Evolutionary conservation across 2,888 invertebrate species (phyloP).

Genomic region (Pilophorus perplexus): DNA sequence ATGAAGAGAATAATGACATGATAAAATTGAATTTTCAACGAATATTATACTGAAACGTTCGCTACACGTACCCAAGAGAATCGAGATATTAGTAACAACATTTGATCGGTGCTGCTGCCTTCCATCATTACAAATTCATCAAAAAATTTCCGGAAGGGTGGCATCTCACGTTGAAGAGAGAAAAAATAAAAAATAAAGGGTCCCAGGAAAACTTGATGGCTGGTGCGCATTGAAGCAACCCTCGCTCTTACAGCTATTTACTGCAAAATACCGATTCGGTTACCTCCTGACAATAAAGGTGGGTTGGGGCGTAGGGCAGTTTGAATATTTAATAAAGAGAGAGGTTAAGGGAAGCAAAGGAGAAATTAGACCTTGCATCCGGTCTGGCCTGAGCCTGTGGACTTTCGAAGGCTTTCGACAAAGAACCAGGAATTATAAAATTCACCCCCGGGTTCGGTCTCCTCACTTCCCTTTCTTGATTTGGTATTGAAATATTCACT

Average conservation of each 20-base stretch:
- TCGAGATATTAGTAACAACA: conserved; percentile 32
- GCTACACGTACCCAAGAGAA: too few species aligned
- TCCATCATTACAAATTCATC: conserved; percentile 39
- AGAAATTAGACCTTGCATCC: conserved; percentile 23
- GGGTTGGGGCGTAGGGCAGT: background rate
- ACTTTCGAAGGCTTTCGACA: conserved; percentile 5
- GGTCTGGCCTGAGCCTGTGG: background rate
- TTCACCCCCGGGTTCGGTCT: conserved; percentile 14
- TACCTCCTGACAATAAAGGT: conserved; percentile 32
- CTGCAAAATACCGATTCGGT: conserved; percentile 37
- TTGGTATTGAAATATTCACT: conserved; percentile 46
- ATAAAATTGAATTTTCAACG: too few species aligned
- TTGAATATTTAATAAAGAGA: conserved; percentile 39
- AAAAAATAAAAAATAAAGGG: background rate
- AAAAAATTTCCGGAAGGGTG: conserved; percentile 38
- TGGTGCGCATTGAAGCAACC: conserved; percentile 8
- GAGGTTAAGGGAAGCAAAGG: conserved; percentile 33
- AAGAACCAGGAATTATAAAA: conserved; percentile 39
- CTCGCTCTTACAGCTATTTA: conserved; percentile 29
- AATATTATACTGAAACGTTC: too few species aligned
- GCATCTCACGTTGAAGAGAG: background rate
- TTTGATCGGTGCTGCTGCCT: conserved; percentile 36
- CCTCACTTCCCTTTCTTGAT: conserved; percentile 38
- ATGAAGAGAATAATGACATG: too few species aligned
- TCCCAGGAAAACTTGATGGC: background rate